Conservation (phyloP, 2,888 invertebrate genomes). For the Rhimphoctona megacephalus region DNA sequence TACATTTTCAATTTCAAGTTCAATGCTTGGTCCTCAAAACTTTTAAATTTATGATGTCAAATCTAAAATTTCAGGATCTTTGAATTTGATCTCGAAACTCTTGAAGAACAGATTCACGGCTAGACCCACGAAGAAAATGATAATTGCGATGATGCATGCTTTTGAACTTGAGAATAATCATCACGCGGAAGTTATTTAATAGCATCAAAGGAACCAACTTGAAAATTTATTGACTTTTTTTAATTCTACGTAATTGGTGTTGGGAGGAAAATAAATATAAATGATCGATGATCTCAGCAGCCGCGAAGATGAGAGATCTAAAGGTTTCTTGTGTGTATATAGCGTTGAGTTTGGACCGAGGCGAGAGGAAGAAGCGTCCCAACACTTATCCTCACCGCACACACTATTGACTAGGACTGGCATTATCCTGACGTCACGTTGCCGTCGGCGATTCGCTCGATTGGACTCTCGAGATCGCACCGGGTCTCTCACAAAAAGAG, state of each 20-base stretch:
- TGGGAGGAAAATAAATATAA: constrained; percentile 41
- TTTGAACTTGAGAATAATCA: constrained; percentile 15
- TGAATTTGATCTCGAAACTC: background rate
- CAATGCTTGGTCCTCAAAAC: background rate
- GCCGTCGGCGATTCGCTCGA: constrained; percentile 57
- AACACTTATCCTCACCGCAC: constrained; percentile 54
- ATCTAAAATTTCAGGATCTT: background rate
- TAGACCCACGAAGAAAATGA: background rate
- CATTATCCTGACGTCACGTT: constrained; percentile 61
- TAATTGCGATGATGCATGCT: constrained; percentile 1
- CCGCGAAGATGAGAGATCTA: constrained; percentile 17
- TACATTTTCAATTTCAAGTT: background rate
- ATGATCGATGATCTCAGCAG: constrained; percentile 51
- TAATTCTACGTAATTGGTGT: constrained; percentile 35
- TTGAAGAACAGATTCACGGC: background rate
- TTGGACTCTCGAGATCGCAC: constrained; percentile 28
- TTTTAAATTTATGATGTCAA: background rate
- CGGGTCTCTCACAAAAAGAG: constrained; percentile 10
- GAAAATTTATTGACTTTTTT: constrained; percentile 45
- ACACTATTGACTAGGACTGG: constrained; percentile 50
- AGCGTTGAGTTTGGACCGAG: constrained; percentile 13
- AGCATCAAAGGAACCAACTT: background rate
- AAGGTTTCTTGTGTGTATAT: constrained; percentile 16
- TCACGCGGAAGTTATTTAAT: constrained; percentile 29
- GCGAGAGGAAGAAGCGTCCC: constrained; percentile 4